Conservation (phyloP, 2,888 invertebrate genomes). For the Norana najaformis region DNA sequence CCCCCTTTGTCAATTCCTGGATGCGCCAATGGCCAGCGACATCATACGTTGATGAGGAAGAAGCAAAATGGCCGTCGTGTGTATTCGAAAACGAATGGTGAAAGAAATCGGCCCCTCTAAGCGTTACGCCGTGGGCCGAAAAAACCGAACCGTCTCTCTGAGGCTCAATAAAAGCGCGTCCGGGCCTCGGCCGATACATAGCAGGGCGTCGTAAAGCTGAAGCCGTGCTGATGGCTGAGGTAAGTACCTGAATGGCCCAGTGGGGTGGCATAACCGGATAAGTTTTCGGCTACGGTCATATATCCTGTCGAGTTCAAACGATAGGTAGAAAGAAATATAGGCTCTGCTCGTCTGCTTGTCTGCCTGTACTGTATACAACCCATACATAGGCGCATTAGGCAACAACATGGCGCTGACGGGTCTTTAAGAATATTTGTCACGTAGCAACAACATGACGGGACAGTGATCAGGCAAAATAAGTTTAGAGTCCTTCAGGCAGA, state of each 20-base stretch:
- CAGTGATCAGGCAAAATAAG: neutral
- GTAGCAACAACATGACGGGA: neutral
- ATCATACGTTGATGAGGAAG: neutral
- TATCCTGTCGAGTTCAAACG: neutral
- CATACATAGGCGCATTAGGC: neutral
- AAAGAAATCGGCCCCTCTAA: neutral
- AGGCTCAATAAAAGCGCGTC: no score
- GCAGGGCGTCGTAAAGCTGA: no score
- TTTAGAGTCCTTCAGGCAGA: neutral
- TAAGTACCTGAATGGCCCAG: neutral
- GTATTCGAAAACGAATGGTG: neutral
- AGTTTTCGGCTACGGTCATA: constrained; percentile 3
- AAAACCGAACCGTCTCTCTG: no score
- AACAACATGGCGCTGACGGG: neutral
- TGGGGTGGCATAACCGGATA: neutral
- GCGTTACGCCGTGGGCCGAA: neutral
- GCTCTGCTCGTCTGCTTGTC: neutral
- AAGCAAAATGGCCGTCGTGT: neutral
- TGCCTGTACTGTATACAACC: neutral
- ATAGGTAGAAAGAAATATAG: neutral
- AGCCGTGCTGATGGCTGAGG: neutral
- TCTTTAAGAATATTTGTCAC: neutral
- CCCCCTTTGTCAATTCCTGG: neutral
- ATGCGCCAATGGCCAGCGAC: neutral
- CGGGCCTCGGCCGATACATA: no score